Evolutionary conservation across 2,797 vertebrate genomes (phyloP), one percentile per base, ranked within the genome.

Genomic region (Valencia hispanica): DNA sequence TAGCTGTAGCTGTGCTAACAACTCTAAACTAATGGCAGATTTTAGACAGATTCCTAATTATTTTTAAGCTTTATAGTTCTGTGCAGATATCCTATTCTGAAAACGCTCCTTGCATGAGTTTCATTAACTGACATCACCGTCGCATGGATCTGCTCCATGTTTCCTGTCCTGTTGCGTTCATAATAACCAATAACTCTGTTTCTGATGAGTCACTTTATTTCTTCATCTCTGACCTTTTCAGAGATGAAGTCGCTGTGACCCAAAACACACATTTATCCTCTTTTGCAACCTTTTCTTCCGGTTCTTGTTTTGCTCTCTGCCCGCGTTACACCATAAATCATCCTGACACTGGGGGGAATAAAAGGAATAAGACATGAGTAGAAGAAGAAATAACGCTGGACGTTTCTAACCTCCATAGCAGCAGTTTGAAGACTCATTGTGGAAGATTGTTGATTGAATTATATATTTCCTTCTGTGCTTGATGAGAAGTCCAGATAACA

Each of bases 311-410:
- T 61, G 68, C 48, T 68, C 57, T 48, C 43, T 11, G 32, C 48
- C 17, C 7, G 45, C n/a, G 75, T 68, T 47, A 0, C 9, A 7
- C 61, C n/a, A 84, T 89, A 85, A 89, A 90, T 89, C 89, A 89
- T 86, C 76, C 79, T 86, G 89, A 90, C 84, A 87, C 69, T 68
- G 82, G 65, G 73, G 78, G 68, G 80, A 69, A 75, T 41, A 32
- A 77, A 82, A 73, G 25, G 55, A 10, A 53, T n/a, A 39, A 25
- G 25, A n/a, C 34, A 34, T 18, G 34, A 39, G 51, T 32, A 27
- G 25, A 43, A 41, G 53, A 43, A 30, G 41, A 50, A 18, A 69
- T 20, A 22, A 74, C 20, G 25, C 30, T 15, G 34, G 34, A 71
- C 77, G 82, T 70, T 70, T 71, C 20, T 20, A 11, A 50, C 30